These are phyloP conservation scores for Orbicella faveolata DNA, from an alignment of 64 coral and sea anemone species.

Conservation along the genomic window DNA sequence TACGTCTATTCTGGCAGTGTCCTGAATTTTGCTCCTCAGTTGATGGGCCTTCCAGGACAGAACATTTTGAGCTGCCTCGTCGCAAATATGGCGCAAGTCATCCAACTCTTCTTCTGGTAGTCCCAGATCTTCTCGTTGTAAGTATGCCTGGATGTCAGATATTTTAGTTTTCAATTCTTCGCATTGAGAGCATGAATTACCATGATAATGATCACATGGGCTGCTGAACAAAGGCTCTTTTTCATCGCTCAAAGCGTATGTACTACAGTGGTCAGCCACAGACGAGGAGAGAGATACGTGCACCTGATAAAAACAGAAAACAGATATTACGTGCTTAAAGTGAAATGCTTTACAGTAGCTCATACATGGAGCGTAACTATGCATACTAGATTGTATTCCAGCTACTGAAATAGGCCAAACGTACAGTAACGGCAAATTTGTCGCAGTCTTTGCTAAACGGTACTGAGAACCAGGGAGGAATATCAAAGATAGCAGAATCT, in stretches of 20 bases:
- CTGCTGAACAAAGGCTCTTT: not conserved
- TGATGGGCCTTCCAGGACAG: slow-evolving; percentile 10
- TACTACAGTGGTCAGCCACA: slow-evolving; percentile 2
- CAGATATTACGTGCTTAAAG: not conserved
- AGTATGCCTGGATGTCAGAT: not conserved
- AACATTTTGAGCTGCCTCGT: not conserved
- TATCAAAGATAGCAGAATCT: no score
- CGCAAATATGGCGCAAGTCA: not conserved
- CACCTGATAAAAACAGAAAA: not conserved
- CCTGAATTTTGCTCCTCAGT: not conserved
- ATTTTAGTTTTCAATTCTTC: slow-evolving; percentile 1
- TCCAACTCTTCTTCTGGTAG: not conserved
- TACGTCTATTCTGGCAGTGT: not conserved
- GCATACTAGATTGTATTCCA: no score
- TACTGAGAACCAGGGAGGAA: no score
- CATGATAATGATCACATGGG: no score
- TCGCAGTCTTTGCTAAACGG: no score
- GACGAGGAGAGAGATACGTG: not conserved
- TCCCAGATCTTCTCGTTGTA: not conserved
- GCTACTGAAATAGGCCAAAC: no score
- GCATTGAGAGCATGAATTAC: not conserved
- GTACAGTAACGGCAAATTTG: no score
- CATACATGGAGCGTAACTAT: no score
- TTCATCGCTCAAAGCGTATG: not conserved
- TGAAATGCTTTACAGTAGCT: no score